These are phyloP conservation scores for Sterna hirundo DNA, from an alignment of 2,113 vertebrate genomes.

Conservation along the genomic window DNA sequence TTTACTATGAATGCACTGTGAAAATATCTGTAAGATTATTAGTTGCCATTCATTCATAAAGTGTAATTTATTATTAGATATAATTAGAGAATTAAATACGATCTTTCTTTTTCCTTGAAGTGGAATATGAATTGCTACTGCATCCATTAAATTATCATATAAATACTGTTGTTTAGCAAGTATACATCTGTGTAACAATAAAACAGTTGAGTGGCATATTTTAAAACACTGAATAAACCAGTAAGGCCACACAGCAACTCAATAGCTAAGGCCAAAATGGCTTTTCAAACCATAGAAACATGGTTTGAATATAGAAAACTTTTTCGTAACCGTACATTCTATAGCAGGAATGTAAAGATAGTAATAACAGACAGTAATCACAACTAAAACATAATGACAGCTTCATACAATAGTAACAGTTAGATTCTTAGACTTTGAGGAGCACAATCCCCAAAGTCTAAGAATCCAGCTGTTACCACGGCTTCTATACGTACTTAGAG, in stretches of 20 bases:
- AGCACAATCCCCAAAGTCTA: background rate
- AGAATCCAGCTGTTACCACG: too few relatives aligned
- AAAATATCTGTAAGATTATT: background rate
- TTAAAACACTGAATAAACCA: background rate
- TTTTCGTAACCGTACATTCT: background rate
- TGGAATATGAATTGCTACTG: background rate
- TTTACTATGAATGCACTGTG: background rate
- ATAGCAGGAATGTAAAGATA: background rate
- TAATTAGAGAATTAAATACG: background rate
- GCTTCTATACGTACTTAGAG: background rate
- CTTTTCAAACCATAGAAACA: background rate
- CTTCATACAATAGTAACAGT: background rate
- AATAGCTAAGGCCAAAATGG: background rate
- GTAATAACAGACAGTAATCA: background rate
- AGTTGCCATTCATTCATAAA: background rate
- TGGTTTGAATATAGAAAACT: background rate
- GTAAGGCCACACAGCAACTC: background rate
- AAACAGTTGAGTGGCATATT: background rate
- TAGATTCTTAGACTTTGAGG: background rate
- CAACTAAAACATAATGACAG: background rate
- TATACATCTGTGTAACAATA: background rate
- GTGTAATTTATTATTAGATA: background rate
- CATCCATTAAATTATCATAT: background rate
- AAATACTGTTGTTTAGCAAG: background rate
- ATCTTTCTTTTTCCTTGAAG: background rate